Evolutionary conservation across 2,888 invertebrate species (phyloP).

Genomic region (Cephus nigrinus): DNA sequence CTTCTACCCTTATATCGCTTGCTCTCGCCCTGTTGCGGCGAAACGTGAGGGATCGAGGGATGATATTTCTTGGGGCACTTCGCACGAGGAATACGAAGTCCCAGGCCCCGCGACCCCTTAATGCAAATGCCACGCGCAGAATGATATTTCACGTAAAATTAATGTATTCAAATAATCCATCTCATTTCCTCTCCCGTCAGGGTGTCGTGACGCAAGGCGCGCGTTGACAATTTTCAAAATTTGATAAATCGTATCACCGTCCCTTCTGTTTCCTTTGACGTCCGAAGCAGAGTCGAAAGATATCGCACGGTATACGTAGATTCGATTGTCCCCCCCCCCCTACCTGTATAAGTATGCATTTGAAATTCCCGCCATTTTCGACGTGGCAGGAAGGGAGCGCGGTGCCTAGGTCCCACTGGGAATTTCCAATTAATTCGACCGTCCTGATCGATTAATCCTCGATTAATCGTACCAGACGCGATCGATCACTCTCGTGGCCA

Average conservation of each 20-base stretch:
- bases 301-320: neutral
- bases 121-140: conserved; percentile 42
- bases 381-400: neutral
- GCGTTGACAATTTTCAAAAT: conserved; percentile 27
- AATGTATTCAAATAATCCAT: conserved; percentile 45
- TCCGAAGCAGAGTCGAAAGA: neutral
- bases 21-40: neutral
- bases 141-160: conserved; percentile 41
- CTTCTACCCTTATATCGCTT: neutral
- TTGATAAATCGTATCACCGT: conserved; percentile 33
- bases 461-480: neutral
- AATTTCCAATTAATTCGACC: conserved; percentile 40
- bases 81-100: conserved; percentile 27
- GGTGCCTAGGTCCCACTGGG: conserved; percentile 14
- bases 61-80: conserved; percentile 4
- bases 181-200: conserved; percentile 43
- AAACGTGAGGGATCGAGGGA: neutral
- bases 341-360: neutral
- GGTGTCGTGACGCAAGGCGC: neutral
- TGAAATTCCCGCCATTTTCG: neutral
- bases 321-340: neutral
- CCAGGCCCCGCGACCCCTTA: conserved; percentile 28
- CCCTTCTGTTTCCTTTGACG: conserved; percentile 1
- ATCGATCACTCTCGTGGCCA: neutral
- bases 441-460: conserved; percentile 38